phyloP scores from a whole-genome alignment of 2,888 invertebrate genomes.

The Axea sp. region DNA sequence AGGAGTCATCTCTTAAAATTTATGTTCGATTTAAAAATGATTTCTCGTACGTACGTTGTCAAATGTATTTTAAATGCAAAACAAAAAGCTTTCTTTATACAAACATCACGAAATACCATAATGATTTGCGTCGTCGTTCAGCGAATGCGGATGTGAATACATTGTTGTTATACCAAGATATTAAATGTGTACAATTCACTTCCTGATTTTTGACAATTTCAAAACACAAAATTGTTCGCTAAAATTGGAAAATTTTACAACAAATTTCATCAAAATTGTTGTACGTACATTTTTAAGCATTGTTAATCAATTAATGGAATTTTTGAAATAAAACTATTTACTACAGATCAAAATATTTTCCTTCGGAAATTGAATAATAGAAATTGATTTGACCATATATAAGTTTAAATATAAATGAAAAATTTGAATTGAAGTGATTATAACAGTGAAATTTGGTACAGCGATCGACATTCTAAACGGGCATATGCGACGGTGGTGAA shows the following conservation, averaged over 20 bases:
- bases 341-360: too few species aligned
- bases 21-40: slow-evolving; percentile 32
- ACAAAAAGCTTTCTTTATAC: slow-evolving; percentile 29
- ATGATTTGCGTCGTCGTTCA: slow-evolving; percentile 29
- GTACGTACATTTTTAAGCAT: too few species aligned
- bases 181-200: slow-evolving; percentile 31
- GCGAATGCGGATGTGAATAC: slow-evolving; percentile 38
- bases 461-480: slow-evolving; percentile 35
- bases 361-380: too few species aligned
- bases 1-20: slow-evolving; percentile 21
- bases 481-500: slow-evolving; percentile 40
- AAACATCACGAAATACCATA: slow-evolving; percentile 36
- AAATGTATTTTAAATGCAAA: slow-evolving; percentile 32
- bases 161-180: slow-evolving; percentile 24
- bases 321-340: too few species aligned
- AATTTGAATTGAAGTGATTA: too few species aligned
- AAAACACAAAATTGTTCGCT: too few species aligned
- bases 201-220: too few species aligned
- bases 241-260: too few species aligned
- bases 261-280: too few species aligned
- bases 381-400: too few species aligned
- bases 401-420: too few species aligned
- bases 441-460: slow-evolving; percentile 33
- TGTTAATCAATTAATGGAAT: too few species aligned
- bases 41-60: slow-evolving; percentile 26